Base-by-base conservation (phyloP, 2,113 vertebrate species). In the Sardina pilchardus region DNA sequence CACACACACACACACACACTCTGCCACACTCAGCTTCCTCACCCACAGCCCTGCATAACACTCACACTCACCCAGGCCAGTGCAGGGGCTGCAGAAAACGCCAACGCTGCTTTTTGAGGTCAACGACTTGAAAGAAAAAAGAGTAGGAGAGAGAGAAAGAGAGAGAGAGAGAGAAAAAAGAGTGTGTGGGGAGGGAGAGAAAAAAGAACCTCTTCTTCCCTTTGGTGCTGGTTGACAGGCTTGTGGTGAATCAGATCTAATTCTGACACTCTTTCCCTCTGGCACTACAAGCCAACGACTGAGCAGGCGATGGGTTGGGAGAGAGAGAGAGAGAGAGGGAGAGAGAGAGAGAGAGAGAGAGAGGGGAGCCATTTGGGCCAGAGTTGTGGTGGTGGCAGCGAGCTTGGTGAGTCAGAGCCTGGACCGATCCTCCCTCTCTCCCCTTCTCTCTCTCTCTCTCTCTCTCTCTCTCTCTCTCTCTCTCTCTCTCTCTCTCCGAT, bases 211-310 rank as follows among this genome's bases (percentile, higher is more conserved):
- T 26, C 59, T 63, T 24, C 12, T 78, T 53, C 34, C 50, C 83
- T 85, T 80, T 84, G 48, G 67, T 81, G 47, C 19, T 24, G 43
- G n/a, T 71, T 84, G 75, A 71, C 63, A 10, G 63, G 53, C 30
- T 84, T 86, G 86, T 63, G 45, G 80, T 85, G 84, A 86, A 84
- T 85, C 83, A 86, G 83, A 81, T 86, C 82, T 88, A 83, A 87
- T 86, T 90, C 84, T 85, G 56, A 87, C 81, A 81, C 84, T 44
- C 50, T 78, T 45, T 85, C 82, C 78, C 47, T 36, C 26, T 26
- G 45, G 81, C 42, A 26, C 63, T 34, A 26, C 26, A 10, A 34
- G 63, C 63, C 63, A 71, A 26, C 63, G 26, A 71, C 30, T 34
- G 63, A 71, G 63, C 21, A 63, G n/a, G 56, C 6, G n/a, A 63